Evolutionary conservation across 2,113 vertebrate genomes (phyloP), one percentile per base, ranked within the genome.

Genomic region (Cololabis saira): DNA sequence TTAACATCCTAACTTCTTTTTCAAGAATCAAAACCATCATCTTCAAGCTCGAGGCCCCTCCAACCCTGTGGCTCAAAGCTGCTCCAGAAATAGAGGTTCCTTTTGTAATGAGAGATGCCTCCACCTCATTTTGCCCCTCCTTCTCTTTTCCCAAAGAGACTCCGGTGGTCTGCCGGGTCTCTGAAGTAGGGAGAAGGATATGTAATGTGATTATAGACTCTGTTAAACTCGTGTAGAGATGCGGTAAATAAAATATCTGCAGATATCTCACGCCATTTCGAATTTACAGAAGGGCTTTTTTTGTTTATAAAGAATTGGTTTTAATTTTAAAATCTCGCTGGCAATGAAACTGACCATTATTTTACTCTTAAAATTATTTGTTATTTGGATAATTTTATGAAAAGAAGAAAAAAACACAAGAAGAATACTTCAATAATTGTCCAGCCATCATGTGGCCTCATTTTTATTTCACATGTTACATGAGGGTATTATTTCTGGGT

Each of bases 1-100:
- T 22, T 27, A 27, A 64, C 24, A 12, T 41, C 37, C 24, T 64
- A 69, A 77, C 72, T 61, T 55, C 67, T 70, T 57, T 27, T 45
- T 49, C 17, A 54, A 65, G 74, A 89, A 79, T 49, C 76, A 57
- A 87, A 88, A 82, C 74, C 63, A 6, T 50, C 24, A 62, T 60
- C 58, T 5, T 67, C 12, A 7, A 52, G 67, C 45, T 48, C 7
- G 40, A 63, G 73, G 71, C 64, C n/a, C n/a, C 47, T 71, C 63
- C 74, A 74, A 71, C 64, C 71, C 67, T 67, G 61, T 71, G 76
- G 78, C 78, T 75, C 76, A 7, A 67, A 87, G 80, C 74, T 74
- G 72, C 76, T 90, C 88, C 86, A 88, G 81, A 88, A 91, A 91
- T 91, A 88, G 86, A 78, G 76, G 56, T 66, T 83, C 82, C 82